Conservation (phyloP, 2,797 vertebrate genomes). For the Chelon labrosus region DNA sequence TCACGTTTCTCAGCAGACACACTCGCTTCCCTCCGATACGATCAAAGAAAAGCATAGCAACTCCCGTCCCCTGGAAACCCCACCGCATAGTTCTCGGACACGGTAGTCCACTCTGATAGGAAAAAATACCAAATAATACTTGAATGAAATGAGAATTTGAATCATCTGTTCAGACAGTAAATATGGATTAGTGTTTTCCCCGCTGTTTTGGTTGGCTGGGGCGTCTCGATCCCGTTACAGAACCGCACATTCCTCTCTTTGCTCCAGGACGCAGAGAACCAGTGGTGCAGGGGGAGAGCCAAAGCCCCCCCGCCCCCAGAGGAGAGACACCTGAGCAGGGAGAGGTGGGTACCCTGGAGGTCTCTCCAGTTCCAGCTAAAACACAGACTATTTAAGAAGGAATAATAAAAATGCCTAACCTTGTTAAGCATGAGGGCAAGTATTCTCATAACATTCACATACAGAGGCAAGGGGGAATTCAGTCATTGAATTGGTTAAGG, state of each 20-base stretch:
- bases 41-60: constrained; percentile 60
- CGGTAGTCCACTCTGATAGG: constrained; percentile 40
- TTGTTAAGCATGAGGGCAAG: constrained; percentile 67
- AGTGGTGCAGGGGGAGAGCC: neutral
- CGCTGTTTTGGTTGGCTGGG: constrained; percentile 64
- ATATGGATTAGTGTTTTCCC: constrained; percentile 70
- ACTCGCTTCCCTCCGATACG: constrained; percentile 25
- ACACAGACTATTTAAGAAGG: constrained; percentile 75
- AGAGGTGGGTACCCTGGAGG: constrained; percentile 59
- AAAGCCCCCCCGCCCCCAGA: constrained; percentile 49
- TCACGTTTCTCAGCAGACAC: constrained; percentile 29
- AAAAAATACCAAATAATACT: constrained; percentile 54
- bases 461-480: constrained; percentile 57
- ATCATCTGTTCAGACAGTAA: constrained; percentile 72
- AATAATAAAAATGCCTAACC: constrained; percentile 80
- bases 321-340: constrained; percentile 72
- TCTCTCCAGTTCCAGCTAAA: constrained; percentile 70
- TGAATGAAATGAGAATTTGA: constrained; percentile 59
- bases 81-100: constrained; percentile 39
- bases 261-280: constrained; percentile 21
- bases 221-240: constrained; percentile 62
- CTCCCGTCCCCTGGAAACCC: constrained; percentile 9
- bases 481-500: constrained; percentile 62
- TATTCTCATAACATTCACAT: constrained; percentile 70
- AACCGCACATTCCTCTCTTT: constrained; percentile 71